These are phyloP conservation scores for Glossosoma conforme DNA, from an alignment of 1,140 invertebrate species.

Conservation along the genomic window DNA sequence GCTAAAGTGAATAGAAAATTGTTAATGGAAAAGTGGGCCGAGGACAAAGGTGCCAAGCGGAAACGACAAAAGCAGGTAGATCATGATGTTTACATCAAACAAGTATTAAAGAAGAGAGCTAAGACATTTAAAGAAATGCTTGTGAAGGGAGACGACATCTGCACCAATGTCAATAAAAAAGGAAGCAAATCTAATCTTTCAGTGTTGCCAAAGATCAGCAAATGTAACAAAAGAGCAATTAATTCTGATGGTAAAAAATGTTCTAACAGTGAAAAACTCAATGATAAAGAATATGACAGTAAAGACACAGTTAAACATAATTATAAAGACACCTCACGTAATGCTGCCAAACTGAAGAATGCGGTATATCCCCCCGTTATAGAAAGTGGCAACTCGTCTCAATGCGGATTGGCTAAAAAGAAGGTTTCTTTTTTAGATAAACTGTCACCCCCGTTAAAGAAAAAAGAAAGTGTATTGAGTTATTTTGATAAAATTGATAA, in stretches of 20 bases:
- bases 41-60: slow-evolving; percentile 52
- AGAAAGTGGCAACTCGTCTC: not conserved
- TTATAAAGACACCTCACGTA: slow-evolving; percentile 50
- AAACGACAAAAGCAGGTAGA: slow-evolving; percentile 51
- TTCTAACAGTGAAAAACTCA: too few species aligned
- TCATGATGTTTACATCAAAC: slow-evolving; percentile 49
- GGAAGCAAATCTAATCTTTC: not conserved
- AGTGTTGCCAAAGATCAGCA: slow-evolving; percentile 1
- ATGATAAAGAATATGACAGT: too few species aligned
- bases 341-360: slow-evolving; percentile 29
- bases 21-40: slow-evolving; percentile 54
- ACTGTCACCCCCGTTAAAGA: slow-evolving; percentile 51
- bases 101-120: slow-evolving; percentile 51
- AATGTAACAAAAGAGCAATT: slow-evolving; percentile 1
- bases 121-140: slow-evolving; percentile 51
- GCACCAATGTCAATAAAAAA: not conserved
- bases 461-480: slow-evolving; percentile 53
- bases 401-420: slow-evolving; percentile 11
- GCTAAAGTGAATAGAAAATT: slow-evolving; percentile 48
- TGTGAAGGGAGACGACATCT: slow-evolving; percentile 16
- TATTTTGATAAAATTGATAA: slow-evolving; percentile 49
- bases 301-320: too few species aligned
- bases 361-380: not conserved
- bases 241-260: not conserved
- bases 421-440: slow-evolving; percentile 35